Percentiles rank a stretch among this genome's conserved stretches.
Evolutionary conservation across 2,888 invertebrate species (phyloP).

Genomic region (Drosophila mimetica): DNA sequence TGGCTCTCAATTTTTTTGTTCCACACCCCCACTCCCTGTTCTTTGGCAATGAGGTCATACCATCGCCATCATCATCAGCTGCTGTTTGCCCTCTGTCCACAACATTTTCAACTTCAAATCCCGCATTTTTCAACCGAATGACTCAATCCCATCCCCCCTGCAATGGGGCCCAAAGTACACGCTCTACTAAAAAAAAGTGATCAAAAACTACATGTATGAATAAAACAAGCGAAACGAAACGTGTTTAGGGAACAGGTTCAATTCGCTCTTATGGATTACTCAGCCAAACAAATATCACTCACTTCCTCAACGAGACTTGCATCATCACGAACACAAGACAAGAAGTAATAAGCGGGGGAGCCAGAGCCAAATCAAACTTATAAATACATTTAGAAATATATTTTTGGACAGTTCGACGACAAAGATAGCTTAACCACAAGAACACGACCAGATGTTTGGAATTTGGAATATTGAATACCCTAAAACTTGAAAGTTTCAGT

Average conservation of each 20-base stretch:
- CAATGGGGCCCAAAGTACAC: constrained; percentile 18
- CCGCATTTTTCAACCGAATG: constrained; percentile 56
- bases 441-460: not conserved
- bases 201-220: constrained; percentile 8
- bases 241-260: constrained; percentile 66
- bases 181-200: constrained; percentile 20
- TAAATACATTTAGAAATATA: constrained; percentile 21
- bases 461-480: constrained; percentile 1
- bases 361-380: constrained; percentile 8
- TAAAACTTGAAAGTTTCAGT: not conserved
- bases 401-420: constrained; percentile 12
- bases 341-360: not conserved
- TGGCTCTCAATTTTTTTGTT: constrained; percentile 15
- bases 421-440: constrained; percentile 10
- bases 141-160: constrained; percentile 45
- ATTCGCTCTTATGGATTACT: constrained; percentile 28
- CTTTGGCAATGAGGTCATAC: constrained; percentile 70
- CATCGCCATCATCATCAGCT: constrained; percentile 5
- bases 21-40: constrained; percentile 1
- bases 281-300: constrained; percentile 11
- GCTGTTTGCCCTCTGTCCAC: constrained; percentile 6
- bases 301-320: constrained; percentile 23
- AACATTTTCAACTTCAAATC: constrained; percentile 39
- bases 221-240: constrained; percentile 43
- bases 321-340: constrained; percentile 5